Percentiles rank a stretch among this genome's conserved stretches.
phyloP scores from a whole-genome alignment of 2,888 invertebrate species.

The Argynnis bischoffii region DNA sequence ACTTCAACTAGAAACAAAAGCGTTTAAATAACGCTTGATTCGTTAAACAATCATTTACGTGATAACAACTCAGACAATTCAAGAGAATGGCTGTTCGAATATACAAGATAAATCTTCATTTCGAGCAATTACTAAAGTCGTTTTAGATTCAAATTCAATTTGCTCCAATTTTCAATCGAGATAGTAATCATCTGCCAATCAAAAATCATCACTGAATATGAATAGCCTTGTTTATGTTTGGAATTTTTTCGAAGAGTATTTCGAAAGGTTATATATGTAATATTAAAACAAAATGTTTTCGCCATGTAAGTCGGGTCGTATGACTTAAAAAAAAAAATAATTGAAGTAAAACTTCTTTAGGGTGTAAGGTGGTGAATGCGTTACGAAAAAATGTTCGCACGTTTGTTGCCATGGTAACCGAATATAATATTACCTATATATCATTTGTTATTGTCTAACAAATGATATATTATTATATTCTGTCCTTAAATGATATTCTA shows the following conservation, averaged over 20 bases:
- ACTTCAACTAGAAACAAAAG: not conserved
- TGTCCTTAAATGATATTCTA: too few species aligned
- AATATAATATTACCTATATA: too few species aligned
- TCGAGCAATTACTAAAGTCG: slow-evolving; percentile 45
- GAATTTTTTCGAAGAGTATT: not conserved
- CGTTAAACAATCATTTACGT: slow-evolving; percentile 21
- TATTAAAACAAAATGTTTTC: too few species aligned
- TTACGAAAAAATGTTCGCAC: too few species aligned
- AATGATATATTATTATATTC: too few species aligned
- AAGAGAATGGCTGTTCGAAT: slow-evolving; percentile 28
- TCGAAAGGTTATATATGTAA: not conserved
- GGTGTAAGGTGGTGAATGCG: too few species aligned
- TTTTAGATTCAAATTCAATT: slow-evolving; percentile 49
- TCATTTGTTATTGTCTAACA: too few species aligned
- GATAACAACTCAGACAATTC: slow-evolving; percentile 29
- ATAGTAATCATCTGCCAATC: slow-evolving; percentile 47
- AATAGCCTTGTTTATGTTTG: slow-evolving; percentile 19
- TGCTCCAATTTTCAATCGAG: slow-evolving; percentile 46
- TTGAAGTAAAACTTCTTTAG: too few species aligned
- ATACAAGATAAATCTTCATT: slow-evolving; percentile 39
- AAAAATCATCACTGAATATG: slow-evolving; percentile 27
- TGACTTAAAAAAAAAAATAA: too few species aligned
- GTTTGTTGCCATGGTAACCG: too few species aligned
- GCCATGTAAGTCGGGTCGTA: too few species aligned
- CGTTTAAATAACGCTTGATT: slow-evolving; percentile 1